Base-by-base conservation (phyloP, 2,797 vertebrate species). In the Orestias chungarensis region DNA sequence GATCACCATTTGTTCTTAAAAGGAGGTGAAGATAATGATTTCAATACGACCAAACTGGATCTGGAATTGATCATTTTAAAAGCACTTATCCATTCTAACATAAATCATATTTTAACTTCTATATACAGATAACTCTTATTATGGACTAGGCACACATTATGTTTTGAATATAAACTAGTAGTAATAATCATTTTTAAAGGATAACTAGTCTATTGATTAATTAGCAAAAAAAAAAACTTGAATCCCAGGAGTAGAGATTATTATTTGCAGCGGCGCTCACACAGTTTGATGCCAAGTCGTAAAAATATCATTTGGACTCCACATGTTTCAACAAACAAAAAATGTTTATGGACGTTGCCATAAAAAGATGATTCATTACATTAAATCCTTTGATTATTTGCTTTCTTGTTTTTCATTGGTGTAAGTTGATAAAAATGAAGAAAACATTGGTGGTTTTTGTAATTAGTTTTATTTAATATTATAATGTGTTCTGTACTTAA, bases 1-100 rank as follows among this genome's bases (percentile, higher is more conserved):
- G 47, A 71, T 75, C 73, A 85, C 71, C 73, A 71, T 79, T 81
- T 88, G 72, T 79, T 79, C 54, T 57, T 46, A 55, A 71, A 3
- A 75, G 31, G 8, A 23, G 11, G 42, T 11, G 62, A 3, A 61
- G 6, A 40, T 14, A 4, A 40, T 74, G 38, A 54, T 52, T 25
- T 66, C 35, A 54, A 7, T 50, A 11, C 29, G 12, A 65, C 11
- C 38, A 27, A 65, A 20, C 18, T 18, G 25, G 8, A 66, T 65
- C 38, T 1, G 15, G 18, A 11, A 15, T 52, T 73, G 70, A 8
- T 6, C 50, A 12, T 49, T 64, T 59, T 69, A 65, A 47, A 23
- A 40, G 4, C 29, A 17, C 0, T 11, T 35, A 10, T n/a, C 7
- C 42, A 5, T 46, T 23, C 14, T 27, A 9, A 70, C 40, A 33